Conservation (phyloP, 2,113 vertebrate species). For the Scalopus aquaticus region DNA sequence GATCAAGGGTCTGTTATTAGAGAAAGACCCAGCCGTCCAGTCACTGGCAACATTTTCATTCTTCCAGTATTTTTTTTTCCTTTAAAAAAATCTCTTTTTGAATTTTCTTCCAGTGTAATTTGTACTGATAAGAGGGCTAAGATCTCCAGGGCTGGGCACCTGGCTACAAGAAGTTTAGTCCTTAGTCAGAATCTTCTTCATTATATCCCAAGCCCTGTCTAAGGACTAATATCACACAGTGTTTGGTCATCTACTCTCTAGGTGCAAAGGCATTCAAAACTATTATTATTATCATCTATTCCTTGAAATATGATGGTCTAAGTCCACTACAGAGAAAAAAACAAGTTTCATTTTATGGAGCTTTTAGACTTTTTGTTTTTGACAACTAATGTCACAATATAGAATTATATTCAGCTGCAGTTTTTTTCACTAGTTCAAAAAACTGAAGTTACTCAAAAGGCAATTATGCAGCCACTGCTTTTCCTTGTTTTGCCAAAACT, state of each 20-base stretch:
- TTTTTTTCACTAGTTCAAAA: conserved; percentile 38
- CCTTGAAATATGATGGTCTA: background rate
- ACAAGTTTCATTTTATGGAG: background rate
- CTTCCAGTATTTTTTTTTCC: background rate
- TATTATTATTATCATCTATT: background rate
- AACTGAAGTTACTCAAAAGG: conserved; percentile 30
- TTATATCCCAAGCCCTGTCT: background rate
- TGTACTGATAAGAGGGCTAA: background rate
- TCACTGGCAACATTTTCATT: background rate
- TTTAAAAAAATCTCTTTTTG: no score
- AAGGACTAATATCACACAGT: background rate
- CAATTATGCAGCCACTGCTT: conserved; percentile 1
- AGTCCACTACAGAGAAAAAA: background rate
- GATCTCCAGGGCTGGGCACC: background rate
- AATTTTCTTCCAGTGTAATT: background rate
- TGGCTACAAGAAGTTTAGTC: background rate
- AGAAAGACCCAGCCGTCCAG: background rate
- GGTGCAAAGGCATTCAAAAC: background rate
- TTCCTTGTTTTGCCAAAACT: conserved; percentile 49
- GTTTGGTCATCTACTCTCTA: background rate
- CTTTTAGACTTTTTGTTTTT: no score
- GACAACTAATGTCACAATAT: conserved; percentile 6
- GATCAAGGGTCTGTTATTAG: background rate
- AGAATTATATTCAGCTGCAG: background rate
- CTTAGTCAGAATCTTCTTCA: background rate